Base-by-base conservation (phyloP, 2,113 vertebrate species). In the Reinhardtius hippoglossoides region DNA sequence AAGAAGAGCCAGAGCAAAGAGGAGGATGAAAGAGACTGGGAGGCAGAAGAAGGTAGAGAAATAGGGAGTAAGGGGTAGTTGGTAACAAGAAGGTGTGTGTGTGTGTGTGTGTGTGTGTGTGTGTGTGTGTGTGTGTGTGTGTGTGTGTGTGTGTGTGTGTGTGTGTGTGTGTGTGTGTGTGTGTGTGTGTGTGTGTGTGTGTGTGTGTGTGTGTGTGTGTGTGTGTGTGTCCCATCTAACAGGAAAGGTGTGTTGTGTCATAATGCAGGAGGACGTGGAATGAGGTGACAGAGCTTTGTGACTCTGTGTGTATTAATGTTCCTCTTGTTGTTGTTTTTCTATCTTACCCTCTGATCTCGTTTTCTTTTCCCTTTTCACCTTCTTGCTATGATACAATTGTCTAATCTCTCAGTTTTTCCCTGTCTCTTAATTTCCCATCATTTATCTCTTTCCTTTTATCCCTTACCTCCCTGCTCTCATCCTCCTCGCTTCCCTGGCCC, bases 11-110 rank as follows among this genome's bases (percentile, higher is more conserved):
- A 77, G 50, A 57, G 75, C 59, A 78, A 59, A 87, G 75, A 86
- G 89, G 52, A 0, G 78, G 75, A 78, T 68, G 78, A 81, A 84
- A 91, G 89, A 71, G 74, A 79, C 46, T 73, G 37, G 26, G 37
- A 65, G 52, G 24, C 60, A 71, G 71, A 31, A 56, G 62, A 46
- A 42, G 21, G 55, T 37, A 8, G 60, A 61, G 74, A 14, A 9
- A 48, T 15, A 24, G 27, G n/a, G 50, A 23, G 26, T 7, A 16
- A 18, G n/a, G 40, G 27, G n/a, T 50, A 66, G 67, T 18, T 62
- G 58, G 57, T 18, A 71, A 21, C 48, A 73, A 27, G 26, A 64
- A 42, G 13, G 50, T 56, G 35, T 37, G 35, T 55, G 65, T 40
- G 52, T 64, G 65, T 50, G 35, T 37, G 9, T 9, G 35, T 37